Base-by-base conservation (phyloP, 2,797 vertebrate species). In the Helicolenus hilgendorfi region DNA sequence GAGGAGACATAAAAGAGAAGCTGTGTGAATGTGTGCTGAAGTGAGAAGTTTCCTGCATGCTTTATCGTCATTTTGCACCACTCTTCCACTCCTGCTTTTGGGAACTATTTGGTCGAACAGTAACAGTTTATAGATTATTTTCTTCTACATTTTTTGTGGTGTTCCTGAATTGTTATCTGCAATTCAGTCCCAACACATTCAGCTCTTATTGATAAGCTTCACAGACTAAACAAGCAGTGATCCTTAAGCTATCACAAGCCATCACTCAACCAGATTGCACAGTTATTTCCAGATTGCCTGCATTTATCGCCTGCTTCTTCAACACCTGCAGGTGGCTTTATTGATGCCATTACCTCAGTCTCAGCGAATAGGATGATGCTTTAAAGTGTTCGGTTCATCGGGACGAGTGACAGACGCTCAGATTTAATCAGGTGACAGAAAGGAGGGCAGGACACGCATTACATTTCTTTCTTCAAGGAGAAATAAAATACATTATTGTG, bases 321-420 rank as follows among this genome's bases (percentile, higher is more conserved):
- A 74, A 14, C 29, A 26, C 11, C 15, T 36, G 24, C 77, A 64
- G 67, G 24, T 62, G 72, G 45, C 69, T 80, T 67, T 29, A 77
- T 56, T 14, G 11, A 70, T 3, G 65, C 33, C 10, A 15, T 73
- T 56, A 41, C 49, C 14, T 81, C 56, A 59, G 53, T 11, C 10
- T 59, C n/a, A 27, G 62, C 11, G 24, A 22, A 53, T 0, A 55
- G n/a, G 24, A 65, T 8, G 71, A 24, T 22, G 36, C 36, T 24
- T n/a, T 24, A 18, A 63, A 70, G 13, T 63, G 55, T 72, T 80
- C 20, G 11, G 65, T 15, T 72, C 15, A 33, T 80, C 63, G 22
- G 27, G 55, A 67, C 85, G 85, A 85, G 55, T 87, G 83, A 81
- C 84, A 85, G 76, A 14, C 55, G 59, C n/a, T 60, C 5, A 31